Evolutionary conservation across 2,113 vertebrate genomes (phyloP).

Genomic region (Azemiops feae): DNA sequence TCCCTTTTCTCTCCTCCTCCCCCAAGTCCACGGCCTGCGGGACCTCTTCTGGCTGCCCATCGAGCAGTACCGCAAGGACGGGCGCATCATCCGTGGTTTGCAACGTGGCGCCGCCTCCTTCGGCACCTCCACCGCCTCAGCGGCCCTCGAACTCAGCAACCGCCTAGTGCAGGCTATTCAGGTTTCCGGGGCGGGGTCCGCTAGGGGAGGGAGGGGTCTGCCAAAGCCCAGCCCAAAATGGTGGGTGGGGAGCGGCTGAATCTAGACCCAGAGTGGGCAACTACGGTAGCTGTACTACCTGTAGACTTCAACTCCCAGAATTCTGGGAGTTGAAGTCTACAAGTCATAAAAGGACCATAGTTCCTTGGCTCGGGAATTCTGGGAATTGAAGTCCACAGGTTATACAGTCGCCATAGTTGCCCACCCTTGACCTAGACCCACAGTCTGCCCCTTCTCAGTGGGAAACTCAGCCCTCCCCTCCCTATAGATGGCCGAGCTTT

Average conservation of each 20-base stretch:
- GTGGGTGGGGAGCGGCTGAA: background rate
- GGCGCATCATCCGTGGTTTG: slow-evolving; percentile 88
- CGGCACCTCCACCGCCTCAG: slow-evolving; percentile 86
- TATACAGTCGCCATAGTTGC: background rate
- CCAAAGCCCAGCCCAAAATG: background rate
- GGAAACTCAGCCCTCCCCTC: background rate
- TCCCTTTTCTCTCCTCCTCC: too few relatives aligned
- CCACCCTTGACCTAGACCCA: background rate
- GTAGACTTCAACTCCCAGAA: background rate
- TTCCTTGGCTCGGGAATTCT: too few relatives aligned
- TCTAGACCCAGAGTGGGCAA: background rate
- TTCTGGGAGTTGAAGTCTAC: too few relatives aligned
- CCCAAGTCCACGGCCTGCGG: slow-evolving; percentile 84
- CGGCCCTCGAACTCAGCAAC: slow-evolving; percentile 90
- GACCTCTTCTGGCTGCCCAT: slow-evolving; percentile 93
- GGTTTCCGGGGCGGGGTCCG: slow-evolving; percentile 57
- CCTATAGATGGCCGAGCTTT: background rate
- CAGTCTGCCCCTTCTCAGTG: background rate
- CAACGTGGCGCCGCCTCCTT: slow-evolving; percentile 91
- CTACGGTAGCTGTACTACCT: too few relatives aligned
- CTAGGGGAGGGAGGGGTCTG: background rate
- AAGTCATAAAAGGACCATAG: too few relatives aligned
- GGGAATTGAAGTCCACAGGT: too few relatives aligned
- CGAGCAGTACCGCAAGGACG: slow-evolving; percentile 90
- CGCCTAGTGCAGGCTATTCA: slow-evolving; percentile 91